phyloP scores from a whole-genome alignment of 2,888 invertebrate species.

The Polia nebulosa region DNA sequence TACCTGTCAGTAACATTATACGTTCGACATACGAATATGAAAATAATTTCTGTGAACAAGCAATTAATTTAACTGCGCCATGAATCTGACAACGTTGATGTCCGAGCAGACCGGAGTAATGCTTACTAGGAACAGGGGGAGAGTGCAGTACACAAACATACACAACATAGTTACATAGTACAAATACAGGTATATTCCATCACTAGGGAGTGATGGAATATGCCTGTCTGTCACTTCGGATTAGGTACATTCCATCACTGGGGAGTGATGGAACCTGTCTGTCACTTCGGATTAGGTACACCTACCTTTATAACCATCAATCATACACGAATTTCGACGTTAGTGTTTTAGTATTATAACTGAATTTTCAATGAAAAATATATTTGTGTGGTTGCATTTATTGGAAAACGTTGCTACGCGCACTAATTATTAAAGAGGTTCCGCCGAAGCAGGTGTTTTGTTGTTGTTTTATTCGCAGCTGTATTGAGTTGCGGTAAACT shows the following conservation, averaged over 20 bases:
- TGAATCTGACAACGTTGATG: background rate
- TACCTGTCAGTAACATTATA: background rate
- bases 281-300: background rate
- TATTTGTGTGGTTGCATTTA: background rate
- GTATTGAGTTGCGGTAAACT: slow-evolving; percentile 7
- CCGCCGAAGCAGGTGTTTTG: background rate
- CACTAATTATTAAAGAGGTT: slow-evolving; percentile 17
- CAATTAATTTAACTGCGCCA: background rate
- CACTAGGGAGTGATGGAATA: too few relatives aligned
- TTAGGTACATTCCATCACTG: too few relatives aligned
- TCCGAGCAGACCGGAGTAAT: background rate
- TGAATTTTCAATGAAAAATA: background rate
- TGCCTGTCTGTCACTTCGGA: too few relatives aligned
- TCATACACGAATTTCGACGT: background rate
- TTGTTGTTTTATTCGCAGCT: background rate
- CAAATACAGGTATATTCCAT: background rate
- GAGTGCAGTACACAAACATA: background rate
- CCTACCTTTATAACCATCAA: background rate
- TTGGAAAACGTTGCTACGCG: slow-evolving; percentile 11
- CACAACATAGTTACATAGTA: background rate
- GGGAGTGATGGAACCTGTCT: too few relatives aligned
- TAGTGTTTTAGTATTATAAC: background rate
- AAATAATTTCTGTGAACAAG: background rate
- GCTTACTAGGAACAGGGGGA: slow-evolving; percentile 17
- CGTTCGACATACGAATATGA: background rate